A percentile compares a stretch with the other conserved stretches of the same genome.
Conservation (phyloP, 2,113 vertebrate genomes). For the Fregata magnificens region DNA sequence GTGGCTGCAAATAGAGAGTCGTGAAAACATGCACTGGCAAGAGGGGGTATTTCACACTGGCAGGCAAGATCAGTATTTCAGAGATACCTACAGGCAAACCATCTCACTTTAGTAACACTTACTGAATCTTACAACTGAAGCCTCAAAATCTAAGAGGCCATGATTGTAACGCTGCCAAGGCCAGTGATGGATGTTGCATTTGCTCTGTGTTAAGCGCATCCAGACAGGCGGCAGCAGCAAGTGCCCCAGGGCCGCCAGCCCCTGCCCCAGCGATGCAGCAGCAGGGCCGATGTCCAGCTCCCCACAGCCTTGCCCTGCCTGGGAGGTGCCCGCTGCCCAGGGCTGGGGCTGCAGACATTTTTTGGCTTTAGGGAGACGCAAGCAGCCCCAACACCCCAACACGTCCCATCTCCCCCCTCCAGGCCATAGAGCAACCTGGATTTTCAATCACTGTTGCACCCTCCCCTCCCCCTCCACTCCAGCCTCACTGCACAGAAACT, state of each 20-base stretch:
- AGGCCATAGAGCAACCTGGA: background rate
- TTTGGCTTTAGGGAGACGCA: background rate
- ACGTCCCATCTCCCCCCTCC: rapidly evolving
- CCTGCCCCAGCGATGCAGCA: rapidly evolving
- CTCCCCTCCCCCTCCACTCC: background rate
- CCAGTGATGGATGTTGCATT: background rate
- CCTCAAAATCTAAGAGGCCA: background rate
- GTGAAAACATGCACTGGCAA: background rate
- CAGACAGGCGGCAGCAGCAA: background rate
- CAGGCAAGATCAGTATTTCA: background rate
- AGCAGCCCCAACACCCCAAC: background rate
- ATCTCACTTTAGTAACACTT: background rate
- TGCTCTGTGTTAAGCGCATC: background rate
- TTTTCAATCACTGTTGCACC: background rate
- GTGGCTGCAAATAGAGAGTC: background rate
- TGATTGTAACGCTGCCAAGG: rapidly evolving
- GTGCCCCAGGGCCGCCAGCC: background rate
- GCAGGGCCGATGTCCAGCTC: background rate
- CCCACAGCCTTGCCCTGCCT: background rate
- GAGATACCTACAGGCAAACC: background rate
- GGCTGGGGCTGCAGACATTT: background rate
- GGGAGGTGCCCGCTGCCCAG: background rate
- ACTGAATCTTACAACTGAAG: background rate
- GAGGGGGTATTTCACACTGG: background rate
- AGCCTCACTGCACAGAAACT: background rate